A percentile compares a stretch with the other conserved stretches of the same genome.
Conservation (phyloP, 53 echinoderm and acorn worm species). For the Astropecten irregularis region DNA sequence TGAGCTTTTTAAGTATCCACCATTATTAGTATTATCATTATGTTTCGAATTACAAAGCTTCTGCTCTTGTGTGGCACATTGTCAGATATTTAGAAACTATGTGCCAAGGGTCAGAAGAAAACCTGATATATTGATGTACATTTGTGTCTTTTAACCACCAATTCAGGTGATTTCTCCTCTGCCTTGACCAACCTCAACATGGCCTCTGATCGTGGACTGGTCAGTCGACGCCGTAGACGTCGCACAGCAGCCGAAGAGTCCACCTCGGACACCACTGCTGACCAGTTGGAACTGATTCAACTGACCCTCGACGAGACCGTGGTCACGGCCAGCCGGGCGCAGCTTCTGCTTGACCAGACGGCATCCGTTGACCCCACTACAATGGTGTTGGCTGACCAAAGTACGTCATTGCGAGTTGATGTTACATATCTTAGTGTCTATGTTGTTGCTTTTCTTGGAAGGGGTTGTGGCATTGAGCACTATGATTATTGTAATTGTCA, state of each 20-base stretch:
- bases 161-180: slow-evolving; percentile 52
- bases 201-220: slow-evolving; percentile 35
- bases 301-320: slow-evolving; percentile 66
- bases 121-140: background rate
- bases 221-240: slow-evolving; percentile 52
- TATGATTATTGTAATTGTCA: too few relatives aligned
- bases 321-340: slow-evolving; percentile 61
- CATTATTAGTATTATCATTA: too few relatives aligned
- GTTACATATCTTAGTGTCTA: too few relatives aligned
- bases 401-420: slow-evolving; percentile 53
- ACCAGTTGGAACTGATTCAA: slow-evolving; percentile 73
- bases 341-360: slow-evolving; percentile 70
- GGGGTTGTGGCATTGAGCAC: too few relatives aligned
- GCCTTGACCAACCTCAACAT: slow-evolving; percentile 65
- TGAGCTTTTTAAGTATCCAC: too few relatives aligned
- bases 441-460: too few relatives aligned
- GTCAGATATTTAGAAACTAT: too few relatives aligned
- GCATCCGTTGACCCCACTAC: slow-evolving; percentile 51
- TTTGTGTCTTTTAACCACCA: background rate
- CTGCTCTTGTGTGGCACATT: too few relatives aligned
- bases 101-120: too few relatives aligned
- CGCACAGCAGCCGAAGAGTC: slow-evolving; percentile 48
- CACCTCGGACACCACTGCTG: slow-evolving; percentile 52
- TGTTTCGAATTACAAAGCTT: background rate
- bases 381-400: slow-evolving; percentile 73